Evolutionary conservation across 2,888 invertebrate genomes (phyloP), one percentile per base, ranked within the genome.

Genomic region (Hirtodrosophila alboralis): DNA sequence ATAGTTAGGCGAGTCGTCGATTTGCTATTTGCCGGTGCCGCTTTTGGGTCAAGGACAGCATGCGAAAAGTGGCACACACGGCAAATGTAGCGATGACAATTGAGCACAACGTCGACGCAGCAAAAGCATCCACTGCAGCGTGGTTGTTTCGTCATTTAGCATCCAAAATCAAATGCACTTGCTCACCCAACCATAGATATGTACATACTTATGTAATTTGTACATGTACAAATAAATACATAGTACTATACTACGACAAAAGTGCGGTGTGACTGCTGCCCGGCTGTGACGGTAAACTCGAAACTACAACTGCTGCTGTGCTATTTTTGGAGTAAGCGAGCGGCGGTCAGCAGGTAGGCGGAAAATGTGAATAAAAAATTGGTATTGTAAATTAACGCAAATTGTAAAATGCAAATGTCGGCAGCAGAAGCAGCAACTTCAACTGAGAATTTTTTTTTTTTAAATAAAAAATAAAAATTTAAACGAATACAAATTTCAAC

Each of bases 11-110:
- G 31, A 59, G 47, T 51, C 34, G 69, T 37, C 28, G 12, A 66
- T 71, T 54, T 52, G 59, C 48, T 54, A 28, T 60, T 59, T 56
- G 68, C 47, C 68, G 54, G 54, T 67, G 54, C 47, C 58, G 27
- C 56, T 77, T 77, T 67, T 81, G 56, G 83, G 77, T 84, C 78
- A 78, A 80, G 78, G 78, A 76, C 78, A 65, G 40, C 54, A 59
- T 65, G 57, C 56, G 57, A 73, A 78, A 84, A 62, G 69, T 76
- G 48, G 80, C 61, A 70, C 74, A 80, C 57, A 60, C 62, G 43
- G 53, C 53, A 70, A 64, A 58, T 70, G 52, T 45, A 40, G 58
- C 52, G 52, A 31, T 59, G 72, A 54, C 54, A 69, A 68, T 68
- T 70, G 71, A 64, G 58, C 58, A 54, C 58, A 68, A 53, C 53